Evolutionary conservation across 1,140 invertebrate species (phyloP).

Genomic region (Aphaenogaster floridana): DNA sequence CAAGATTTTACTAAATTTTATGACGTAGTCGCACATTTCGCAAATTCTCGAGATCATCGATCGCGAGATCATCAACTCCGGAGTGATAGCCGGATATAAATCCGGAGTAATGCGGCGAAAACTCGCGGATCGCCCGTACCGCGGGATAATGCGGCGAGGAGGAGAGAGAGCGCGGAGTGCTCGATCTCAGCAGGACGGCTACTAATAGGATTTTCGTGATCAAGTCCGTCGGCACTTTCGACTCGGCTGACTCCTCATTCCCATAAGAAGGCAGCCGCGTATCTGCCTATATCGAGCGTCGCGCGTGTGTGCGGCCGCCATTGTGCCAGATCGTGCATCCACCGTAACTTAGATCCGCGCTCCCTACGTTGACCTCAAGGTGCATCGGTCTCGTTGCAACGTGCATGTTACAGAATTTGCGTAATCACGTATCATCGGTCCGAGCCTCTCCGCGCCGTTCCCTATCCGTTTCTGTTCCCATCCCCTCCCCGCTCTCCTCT

Average conservation of each 20-base stretch:
- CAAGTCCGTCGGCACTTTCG: constrained; percentile 63
- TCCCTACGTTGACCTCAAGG: constrained; percentile 78
- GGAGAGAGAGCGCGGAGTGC: constrained; percentile 24
- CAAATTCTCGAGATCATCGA: background rate
- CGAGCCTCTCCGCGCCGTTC: constrained; percentile 43
- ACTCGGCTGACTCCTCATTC: constrained; percentile 68
- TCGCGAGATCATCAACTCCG: background rate
- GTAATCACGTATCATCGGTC: constrained; percentile 84
- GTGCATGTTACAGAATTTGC: constrained; percentile 82
- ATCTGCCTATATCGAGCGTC: constrained; percentile 4
- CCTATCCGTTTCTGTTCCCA: background rate
- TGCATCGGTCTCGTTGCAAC: constrained; percentile 76
- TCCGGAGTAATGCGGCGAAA: constrained; percentile 46
- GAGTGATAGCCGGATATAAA: background rate
- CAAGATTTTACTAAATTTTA: background rate
- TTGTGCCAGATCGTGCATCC: constrained; percentile 46
- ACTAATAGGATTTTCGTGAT: constrained; percentile 73
- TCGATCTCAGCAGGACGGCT: constrained; percentile 51
- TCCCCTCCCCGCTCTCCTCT: background rate
- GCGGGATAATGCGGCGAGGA: background rate
- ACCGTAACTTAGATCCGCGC: constrained; percentile 54
- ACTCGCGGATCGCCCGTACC: background rate
- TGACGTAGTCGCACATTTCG: too few relatives aligned
- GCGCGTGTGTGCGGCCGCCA: constrained; percentile 12
- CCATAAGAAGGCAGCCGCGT: constrained; percentile 66